These are phyloP conservation scores for Lucilia cuprina DNA, from an alignment of 1,140 invertebrate genomes.

Conservation along the genomic window DNA sequence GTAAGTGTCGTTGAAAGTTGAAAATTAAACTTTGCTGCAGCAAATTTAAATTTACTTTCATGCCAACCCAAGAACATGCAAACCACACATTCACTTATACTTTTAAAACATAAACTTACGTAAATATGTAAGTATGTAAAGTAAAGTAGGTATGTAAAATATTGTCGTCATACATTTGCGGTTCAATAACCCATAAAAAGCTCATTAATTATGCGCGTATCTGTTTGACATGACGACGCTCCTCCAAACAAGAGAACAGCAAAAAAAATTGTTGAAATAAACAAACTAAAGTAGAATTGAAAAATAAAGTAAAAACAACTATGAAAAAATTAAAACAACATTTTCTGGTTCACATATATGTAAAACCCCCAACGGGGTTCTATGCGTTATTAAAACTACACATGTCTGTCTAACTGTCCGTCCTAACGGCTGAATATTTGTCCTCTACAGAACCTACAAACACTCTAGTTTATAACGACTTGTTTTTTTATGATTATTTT, in stretches of 20 bases:
- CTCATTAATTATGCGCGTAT: conserved; percentile 63
- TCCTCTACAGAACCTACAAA: background rate
- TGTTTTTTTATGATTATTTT: background rate
- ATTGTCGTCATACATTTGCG: conserved; percentile 41
- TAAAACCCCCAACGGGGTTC: conserved; percentile 2
- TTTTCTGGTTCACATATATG: conserved; percentile 24
- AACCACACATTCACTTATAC: background rate
- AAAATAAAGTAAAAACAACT: background rate
- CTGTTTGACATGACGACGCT: conserved; percentile 41
- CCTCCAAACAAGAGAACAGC: conserved; percentile 26
- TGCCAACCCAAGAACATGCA: background rate
- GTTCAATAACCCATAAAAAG: conserved; percentile 63
- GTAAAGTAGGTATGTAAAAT: background rate
- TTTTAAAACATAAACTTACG: background rate
- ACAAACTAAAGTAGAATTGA: background rate
- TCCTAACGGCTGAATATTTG: background rate
- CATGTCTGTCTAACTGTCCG: background rate
- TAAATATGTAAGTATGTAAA: background rate
- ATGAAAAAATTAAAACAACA: background rate
- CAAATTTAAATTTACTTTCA: background rate
- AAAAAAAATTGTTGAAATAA: background rate
- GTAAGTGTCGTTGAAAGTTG: too few species aligned
- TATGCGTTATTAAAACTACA: conserved; percentile 14
- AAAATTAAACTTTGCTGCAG: too few species aligned
- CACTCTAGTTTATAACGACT: background rate